A percentile compares a stretch with the other conserved stretches of the same genome.
Evolutionary conservation across 2,113 vertebrate genomes (phyloP).

Genomic region (Rana temporaria): DNA sequence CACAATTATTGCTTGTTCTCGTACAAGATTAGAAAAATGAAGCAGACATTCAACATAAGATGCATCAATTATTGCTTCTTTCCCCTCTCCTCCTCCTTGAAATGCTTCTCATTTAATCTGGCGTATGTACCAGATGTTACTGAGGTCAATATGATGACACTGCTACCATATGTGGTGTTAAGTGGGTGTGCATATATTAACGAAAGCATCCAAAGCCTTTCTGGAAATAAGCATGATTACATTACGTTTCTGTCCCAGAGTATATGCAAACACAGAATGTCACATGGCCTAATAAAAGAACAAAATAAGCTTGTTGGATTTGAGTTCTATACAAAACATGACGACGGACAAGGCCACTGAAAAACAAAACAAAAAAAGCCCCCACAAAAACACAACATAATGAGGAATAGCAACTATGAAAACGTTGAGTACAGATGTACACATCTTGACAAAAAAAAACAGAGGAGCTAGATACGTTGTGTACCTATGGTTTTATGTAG

Average conservation of each 20-base stretch:
- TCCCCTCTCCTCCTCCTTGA: slow-evolving; percentile 3
- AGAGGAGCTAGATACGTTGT: too few relatives aligned
- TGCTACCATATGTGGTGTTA: slow-evolving; percentile 48
- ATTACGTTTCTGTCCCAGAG: neutral
- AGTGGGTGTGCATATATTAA: slow-evolving; percentile 55
- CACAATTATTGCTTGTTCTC: neutral
- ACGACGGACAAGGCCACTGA: too few relatives aligned
- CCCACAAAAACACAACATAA: too few relatives aligned
- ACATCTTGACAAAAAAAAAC: too few relatives aligned
- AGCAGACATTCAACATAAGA: neutral
- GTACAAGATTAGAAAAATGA: slow-evolving; percentile 28
- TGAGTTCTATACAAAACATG: too few relatives aligned
- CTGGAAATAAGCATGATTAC: slow-evolving; percentile 13
- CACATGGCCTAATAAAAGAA: neutral
- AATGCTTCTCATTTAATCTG: slow-evolving; percentile 26
- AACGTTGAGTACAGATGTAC: too few relatives aligned
- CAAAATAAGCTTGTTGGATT: too few relatives aligned
- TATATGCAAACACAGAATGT: neutral
- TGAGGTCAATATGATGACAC: slow-evolving; percentile 45
- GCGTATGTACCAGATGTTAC: slow-evolving; percentile 51
- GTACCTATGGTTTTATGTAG: too few relatives aligned
- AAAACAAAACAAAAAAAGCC: too few relatives aligned
- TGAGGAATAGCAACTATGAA: too few relatives aligned
- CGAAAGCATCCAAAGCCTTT: neutral
- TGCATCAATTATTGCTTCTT: slow-evolving; percentile 35